Evolutionary conservation across 2,888 invertebrate species (phyloP), one percentile per base, ranked within the genome.

Genomic region (Zygothrica quintamaculata): DNA sequence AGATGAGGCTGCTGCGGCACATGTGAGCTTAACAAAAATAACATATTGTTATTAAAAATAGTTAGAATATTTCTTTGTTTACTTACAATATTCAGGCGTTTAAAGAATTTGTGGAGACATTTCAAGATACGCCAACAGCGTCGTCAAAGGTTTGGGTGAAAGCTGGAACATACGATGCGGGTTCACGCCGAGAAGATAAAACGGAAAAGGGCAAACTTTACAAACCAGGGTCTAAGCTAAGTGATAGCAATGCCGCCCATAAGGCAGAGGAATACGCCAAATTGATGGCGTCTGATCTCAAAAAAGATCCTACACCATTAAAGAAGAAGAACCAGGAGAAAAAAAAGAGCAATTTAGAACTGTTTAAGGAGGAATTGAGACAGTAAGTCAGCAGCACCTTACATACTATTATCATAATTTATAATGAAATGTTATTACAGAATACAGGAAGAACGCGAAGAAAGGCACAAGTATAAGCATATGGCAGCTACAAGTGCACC

Each of bases 331-430:
- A 93, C 62, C 94, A 94, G 50, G 96, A 95, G 74, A 98, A 98
- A 90, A 97, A 97, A 90, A 99, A 99, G 89, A 98, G 98, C 88
- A 99, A 99, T 91, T 92, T 99, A 68, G 99, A 99, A 90, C 92
- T 97, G 11, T 99, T 99, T 89, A 99, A 99, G 91, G 99, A 99
- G 90, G 99, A 99, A 92, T 91, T 99, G 37, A 95, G 98, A 92
- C 95, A 96, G 97, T 97, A 90, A 93, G 94, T 91, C 51, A 0
- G 11, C n/a, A n/a, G n/a, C n/a, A n/a, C n/a, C n/a, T n/a, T 22
- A 18, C 0, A 12, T 7, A 22, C 2, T 22, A 22, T 22, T 22
- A 22, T 22, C 5, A 22, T 22, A 22, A 22, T 22, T 22, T 22
- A n/a, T n/a, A n/a, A n/a, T n/a, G 2, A 22, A 3, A 22, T 22